phyloP scores from a whole-genome alignment of 1,140 invertebrate species.

The Drosophila cardini region DNA sequence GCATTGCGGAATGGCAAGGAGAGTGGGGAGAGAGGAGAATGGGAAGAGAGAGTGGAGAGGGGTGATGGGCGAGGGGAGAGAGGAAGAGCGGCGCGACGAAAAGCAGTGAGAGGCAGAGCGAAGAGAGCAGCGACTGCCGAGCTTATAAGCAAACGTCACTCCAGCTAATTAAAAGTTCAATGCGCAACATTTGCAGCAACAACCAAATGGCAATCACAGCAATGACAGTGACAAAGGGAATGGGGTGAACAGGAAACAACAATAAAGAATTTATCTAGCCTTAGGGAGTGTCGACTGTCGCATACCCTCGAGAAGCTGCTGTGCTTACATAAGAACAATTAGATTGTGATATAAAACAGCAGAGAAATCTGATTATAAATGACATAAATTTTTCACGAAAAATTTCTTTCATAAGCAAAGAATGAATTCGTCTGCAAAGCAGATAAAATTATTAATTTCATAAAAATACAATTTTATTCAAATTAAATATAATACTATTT shows the following conservation, averaged over 20 bases:
- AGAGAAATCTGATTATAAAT: no score
- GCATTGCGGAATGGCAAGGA: neutral
- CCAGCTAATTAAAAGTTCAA: slow-evolving; percentile 76
- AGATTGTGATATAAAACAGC: no score
- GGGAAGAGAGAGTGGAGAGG: neutral
- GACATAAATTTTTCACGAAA: no score
- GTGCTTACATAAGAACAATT: neutral
- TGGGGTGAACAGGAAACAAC: slow-evolving; percentile 26
- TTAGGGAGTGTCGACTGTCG: neutral
- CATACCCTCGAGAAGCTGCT: neutral
- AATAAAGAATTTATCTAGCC: neutral
- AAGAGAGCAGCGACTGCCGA: neutral
- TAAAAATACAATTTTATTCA: no score
- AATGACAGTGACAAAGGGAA: slow-evolving; percentile 63
- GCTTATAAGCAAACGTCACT: slow-evolving; percentile 41
- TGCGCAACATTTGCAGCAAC: slow-evolving; percentile 61
- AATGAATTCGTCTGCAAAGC: no score
- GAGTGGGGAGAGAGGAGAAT: neutral
- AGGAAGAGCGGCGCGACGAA: no score
- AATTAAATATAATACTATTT: no score
- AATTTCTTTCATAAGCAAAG: no score
- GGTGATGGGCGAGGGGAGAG: neutral
- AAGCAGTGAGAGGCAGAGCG: no score
- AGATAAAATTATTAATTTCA: no score
- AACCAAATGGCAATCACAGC: slow-evolving; percentile 47